A percentile compares a stretch with the other conserved stretches of the same genome.
phyloP scores from a whole-genome alignment of 2,888 invertebrate genomes.

The Drosophila emarginata region DNA sequence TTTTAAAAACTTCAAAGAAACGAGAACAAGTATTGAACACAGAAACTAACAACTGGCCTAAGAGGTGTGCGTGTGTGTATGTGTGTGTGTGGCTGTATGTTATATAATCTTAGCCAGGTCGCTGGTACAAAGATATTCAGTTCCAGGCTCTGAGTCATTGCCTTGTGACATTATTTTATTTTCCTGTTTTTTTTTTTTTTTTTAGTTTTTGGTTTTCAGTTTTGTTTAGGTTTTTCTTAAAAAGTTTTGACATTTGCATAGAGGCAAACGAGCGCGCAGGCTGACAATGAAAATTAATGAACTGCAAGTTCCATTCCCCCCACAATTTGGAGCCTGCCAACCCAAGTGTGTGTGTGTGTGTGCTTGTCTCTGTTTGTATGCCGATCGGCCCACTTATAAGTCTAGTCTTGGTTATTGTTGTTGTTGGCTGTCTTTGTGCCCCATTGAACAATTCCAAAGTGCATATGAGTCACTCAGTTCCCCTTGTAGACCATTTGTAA shows the following conservation, averaged over 20 bases:
- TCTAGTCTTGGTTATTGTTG: conserved; percentile 18
- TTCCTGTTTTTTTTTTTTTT: not conserved
- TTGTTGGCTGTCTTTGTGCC: conserved; percentile 37
- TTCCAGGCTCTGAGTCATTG: conserved; percentile 49
- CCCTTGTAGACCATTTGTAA: conserved; percentile 7
- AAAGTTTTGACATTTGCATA: conserved; percentile 66
- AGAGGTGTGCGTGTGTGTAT: conserved; percentile 19
- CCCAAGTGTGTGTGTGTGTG: conserved; percentile 14
- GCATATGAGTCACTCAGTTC: conserved; percentile 55
- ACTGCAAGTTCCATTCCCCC: conserved; percentile 55
- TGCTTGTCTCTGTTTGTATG: not conserved
- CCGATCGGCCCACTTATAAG: conserved; percentile 48
- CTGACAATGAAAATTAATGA: conserved; percentile 70
- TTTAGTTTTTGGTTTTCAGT: not conserved
- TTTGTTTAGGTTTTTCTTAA: conserved; percentile 39
- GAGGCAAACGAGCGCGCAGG: conserved; percentile 44
- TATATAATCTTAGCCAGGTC: conserved; percentile 33
- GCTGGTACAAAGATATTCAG: conserved; percentile 38
- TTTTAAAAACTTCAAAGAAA: conserved; percentile 7
- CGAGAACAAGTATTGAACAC: not conserved
- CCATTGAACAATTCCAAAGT: conserved; percentile 61
- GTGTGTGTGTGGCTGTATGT: not conserved
- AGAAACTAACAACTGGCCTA: not conserved
- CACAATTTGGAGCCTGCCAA: conserved; percentile 36
- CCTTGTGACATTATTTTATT: conserved; percentile 55